Evolutionary conservation across 2,113 vertebrate species (phyloP), one percentile per base, ranked within the genome.

Genomic region (Piliocolobus tephrosceles): DNA sequence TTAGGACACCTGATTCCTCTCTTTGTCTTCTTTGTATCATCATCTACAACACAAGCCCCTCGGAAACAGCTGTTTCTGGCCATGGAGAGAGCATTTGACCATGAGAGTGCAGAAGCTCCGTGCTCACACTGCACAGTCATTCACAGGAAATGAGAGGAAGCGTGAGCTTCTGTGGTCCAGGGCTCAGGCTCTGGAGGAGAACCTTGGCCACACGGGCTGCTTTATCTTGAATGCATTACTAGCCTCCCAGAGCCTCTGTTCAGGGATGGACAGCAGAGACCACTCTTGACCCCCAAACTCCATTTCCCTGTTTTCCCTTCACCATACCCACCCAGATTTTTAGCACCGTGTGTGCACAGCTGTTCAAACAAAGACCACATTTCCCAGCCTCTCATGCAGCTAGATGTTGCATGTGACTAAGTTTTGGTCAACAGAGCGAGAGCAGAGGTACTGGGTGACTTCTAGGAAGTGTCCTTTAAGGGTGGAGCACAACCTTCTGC

Each of bases 81-180:
- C 87, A 73, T 4, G 8, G 11, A 50, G 78, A 88, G 52, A 32
- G 32, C 18, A 8, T 32, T 0, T 47, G 73, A 14, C 20, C 66
- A 84, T 0, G 25, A 35, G 22, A 79, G 12, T 12, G 14, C n/a
- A 91, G 45, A 83, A 27, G 45, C 32, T 5, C 0, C 3, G 3
- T 20, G 55, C 50, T 61, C 32, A 73, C 17, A 6, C 30, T 57
- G 66, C 27, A 87, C 8, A 61, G 11, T 32, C 79, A 76, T 25
- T 70, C 78, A 32, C 52, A 23, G 18, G 85, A 38, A 78, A 72
- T 9, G 25, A 82, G 55, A 70, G 22, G 64, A 52, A 23, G 35
- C 0, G 0, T 47, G 43, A 23, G n/a, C 6, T 25, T 0, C n/a
- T 0, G 0, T 4, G 45, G 76, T 40, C 50, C 40, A 4, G n/a